Base-by-base conservation (phyloP, 2,113 vertebrate genomes). In the Pithys albifrons region DNA sequence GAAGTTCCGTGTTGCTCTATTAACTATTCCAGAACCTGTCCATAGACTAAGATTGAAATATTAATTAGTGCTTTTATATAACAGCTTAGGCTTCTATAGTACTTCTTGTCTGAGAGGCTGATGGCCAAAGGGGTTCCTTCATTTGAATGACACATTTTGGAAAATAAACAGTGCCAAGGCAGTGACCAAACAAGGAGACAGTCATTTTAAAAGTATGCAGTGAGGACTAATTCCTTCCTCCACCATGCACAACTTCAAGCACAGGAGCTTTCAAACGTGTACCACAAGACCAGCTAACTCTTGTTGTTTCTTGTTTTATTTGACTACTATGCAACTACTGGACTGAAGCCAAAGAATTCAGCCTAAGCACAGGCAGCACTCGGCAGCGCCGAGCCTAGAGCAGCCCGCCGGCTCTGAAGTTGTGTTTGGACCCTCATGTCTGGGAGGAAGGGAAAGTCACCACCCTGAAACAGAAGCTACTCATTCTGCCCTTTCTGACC, bases 231-330 rank as follows among this genome's bases (percentile, higher is more conserved):
- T 89, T 64, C 48, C 66, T 80, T 66, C 57, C 76, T 86, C 52
- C 2, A 1, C 65, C 10, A 24, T 41, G 37, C 73, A 79, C 83
- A 87, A 43, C 54, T 67, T 86, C 74, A 84, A 83, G 74, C 69
- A 31, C 69, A 45, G 77, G 59, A 93, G 51, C 45, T 94, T 82
- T 96, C 78, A 91, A 93, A 86, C 5, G 15, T 24, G 6, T 37
- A 27, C 85, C 12, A 1, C 8, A 43, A 70, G 73, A 86, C 37
- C 79, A 94, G 86, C 52, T 84, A 95, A 87, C 52, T 96, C 93
- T 77, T 94, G 94, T 96, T 92, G 91, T 89, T 96, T 93, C 93
- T 96, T 97, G 94, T 95, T 94, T 93, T 82, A 94, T 93, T 86
- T 88, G 95, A 95, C 91, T 96, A 82, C 93, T 97, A 81, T 96